phyloP scores from a whole-genome alignment of 2,113 vertebrate genomes.

The Malaclemys terrapin region DNA sequence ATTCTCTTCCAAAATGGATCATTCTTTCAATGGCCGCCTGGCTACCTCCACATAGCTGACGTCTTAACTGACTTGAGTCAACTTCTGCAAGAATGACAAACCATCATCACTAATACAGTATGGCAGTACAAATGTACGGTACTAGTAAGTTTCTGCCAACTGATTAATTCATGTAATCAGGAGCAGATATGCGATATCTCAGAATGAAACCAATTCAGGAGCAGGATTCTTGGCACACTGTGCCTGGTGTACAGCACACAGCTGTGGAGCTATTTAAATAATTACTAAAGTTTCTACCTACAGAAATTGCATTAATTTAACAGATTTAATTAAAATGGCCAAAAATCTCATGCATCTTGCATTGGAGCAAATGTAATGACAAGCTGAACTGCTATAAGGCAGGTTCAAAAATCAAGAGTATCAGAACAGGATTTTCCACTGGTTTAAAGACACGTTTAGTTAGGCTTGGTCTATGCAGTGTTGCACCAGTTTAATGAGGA shows the following conservation, averaged over 20 bases:
- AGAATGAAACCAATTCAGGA: accelerated
- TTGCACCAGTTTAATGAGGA: not conserved
- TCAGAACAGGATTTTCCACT: not conserved
- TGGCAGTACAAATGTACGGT: accelerated
- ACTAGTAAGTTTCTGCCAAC: not conserved
- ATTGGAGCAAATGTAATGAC: not conserved
- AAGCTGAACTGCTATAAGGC: not conserved
- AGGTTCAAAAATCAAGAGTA: not conserved
- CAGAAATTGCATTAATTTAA: not conserved
- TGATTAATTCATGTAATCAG: not conserved
- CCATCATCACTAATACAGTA: not conserved
- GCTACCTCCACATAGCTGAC: constrained; percentile 96
- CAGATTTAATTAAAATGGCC: accelerated
- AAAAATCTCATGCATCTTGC: not conserved
- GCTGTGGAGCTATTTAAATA: not conserved
- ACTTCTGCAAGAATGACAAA: constrained; percentile 85
- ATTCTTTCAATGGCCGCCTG: constrained; percentile 97
- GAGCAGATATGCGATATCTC: not conserved
- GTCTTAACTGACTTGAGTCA: constrained; percentile 91
- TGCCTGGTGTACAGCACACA: accelerated
- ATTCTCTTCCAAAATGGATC: constrained; percentile 98
- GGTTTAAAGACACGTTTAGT: not conserved
- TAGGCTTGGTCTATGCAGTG: too few relatives aligned
- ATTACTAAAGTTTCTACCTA: not conserved
- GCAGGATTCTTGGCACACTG: accelerated